Percentiles rank a stretch among this genome's conserved stretches.
Evolutionary conservation across 2,113 vertebrate species (phyloP).

Genomic region (Strix aluco): DNA sequence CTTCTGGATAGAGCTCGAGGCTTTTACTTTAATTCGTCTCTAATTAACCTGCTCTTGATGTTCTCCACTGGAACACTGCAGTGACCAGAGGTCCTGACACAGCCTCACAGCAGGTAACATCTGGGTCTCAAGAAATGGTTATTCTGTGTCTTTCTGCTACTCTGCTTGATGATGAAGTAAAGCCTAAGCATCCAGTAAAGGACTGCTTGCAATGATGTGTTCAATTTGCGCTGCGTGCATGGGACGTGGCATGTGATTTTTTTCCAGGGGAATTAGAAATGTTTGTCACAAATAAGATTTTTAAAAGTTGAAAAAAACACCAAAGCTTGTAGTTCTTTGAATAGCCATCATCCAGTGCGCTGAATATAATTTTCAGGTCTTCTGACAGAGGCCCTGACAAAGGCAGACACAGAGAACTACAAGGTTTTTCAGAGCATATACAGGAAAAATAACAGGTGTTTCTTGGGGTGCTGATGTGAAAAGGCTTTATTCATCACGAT

Average conservation of each 20-base stretch:
- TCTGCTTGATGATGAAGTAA: neutral
- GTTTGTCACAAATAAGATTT: neutral
- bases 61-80: neutral
- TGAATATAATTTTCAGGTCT: neutral
- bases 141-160: neutral
- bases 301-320: neutral
- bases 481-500: neutral
- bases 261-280: neutral
- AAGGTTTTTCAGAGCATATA: neutral
- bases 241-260: neutral
- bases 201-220: neutral
- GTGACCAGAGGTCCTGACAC: neutral
- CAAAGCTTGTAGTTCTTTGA: neutral
- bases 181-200: neutral
- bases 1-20: neutral
- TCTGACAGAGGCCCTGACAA: neutral
- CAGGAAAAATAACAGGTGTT: neutral
- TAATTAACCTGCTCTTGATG: neutral
- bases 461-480: neutral
- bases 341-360: neutral
- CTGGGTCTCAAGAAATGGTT: neutral
- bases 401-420: neutral
- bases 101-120: neutral
- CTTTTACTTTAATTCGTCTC: neutral
- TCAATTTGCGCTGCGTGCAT: rapidly evolving